Evolutionary conservation across 2,888 invertebrate species (phyloP).

Genomic region (Hydropsyche betteni): DNA sequence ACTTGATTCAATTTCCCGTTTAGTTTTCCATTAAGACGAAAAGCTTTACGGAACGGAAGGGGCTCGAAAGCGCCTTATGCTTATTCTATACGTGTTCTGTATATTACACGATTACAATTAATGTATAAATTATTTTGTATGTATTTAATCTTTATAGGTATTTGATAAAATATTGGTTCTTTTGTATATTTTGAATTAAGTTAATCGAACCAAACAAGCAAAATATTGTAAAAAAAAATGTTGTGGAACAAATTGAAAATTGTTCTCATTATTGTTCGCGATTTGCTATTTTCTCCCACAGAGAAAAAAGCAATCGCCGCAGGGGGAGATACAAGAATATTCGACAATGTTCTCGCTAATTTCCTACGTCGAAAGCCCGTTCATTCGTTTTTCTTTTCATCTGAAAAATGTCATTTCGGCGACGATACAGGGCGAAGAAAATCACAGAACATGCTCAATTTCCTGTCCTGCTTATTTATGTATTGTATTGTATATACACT

Average conservation of each 20-base stretch:
- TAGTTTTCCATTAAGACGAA: slow-evolving; percentile 36
- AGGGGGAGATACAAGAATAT: background rate
- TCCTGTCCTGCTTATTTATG: slow-evolving; percentile 26
- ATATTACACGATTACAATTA: too few species aligned
- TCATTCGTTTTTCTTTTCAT: slow-evolving; percentile 30
- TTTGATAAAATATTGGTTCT: too few species aligned
- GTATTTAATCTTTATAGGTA: too few species aligned
- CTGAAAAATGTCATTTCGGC: slow-evolving; percentile 32
- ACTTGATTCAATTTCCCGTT: slow-evolving; percentile 36
- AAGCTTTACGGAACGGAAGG: slow-evolving; percentile 12
- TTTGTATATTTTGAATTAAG: too few species aligned
- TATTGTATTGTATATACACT: too few species aligned
- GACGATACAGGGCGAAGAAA: background rate
- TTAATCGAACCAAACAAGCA: too few species aligned
- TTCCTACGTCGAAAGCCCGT: slow-evolving; percentile 26
- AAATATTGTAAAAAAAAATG: too few species aligned
- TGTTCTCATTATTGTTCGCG: background rate
- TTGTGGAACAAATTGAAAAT: slow-evolving; percentile 13
- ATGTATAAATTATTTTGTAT: too few species aligned
- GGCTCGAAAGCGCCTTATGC: background rate
- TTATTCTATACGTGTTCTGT: too few species aligned
- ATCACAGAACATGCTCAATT: slow-evolving; percentile 34
- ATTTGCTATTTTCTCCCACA: background rate
- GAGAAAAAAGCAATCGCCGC: too few species aligned
- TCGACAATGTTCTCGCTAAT: slow-evolving; percentile 26